These are phyloP conservation scores for Eilema sororculum DNA, from an alignment of 2,888 invertebrate genomes.

Conservation along the genomic window DNA sequence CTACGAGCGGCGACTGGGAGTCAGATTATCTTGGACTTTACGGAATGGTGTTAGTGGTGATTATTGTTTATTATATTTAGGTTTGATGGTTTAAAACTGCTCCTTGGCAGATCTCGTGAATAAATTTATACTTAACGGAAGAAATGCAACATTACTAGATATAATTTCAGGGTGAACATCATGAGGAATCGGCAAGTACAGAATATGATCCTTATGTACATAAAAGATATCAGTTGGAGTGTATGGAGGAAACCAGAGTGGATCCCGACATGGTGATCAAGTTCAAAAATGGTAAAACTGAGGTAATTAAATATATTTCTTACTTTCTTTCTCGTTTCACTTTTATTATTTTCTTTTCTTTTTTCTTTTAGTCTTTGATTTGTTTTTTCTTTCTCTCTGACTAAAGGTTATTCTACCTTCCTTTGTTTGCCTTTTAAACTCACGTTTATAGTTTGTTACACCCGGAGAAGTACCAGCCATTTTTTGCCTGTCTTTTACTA, in stretches of 20 bases:
- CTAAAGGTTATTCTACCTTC: too few relatives aligned
- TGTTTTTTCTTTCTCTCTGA: too few relatives aligned
- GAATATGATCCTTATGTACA: background rate
- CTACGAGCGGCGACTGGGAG: conserved; percentile 9
- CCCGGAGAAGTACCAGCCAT: too few relatives aligned
- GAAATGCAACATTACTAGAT: background rate
- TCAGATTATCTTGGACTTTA: conserved; percentile 10
- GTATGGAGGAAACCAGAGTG: conserved; percentile 58
- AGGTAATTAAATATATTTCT: conserved; percentile 21
- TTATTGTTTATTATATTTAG: conserved; percentile 10
- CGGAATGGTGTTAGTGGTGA: conserved; percentile 17
- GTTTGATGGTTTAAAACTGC: background rate
- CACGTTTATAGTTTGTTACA: too few relatives aligned
- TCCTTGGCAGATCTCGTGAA: background rate
- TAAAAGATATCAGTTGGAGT: conserved; percentile 53
- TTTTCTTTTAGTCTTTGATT: too few relatives aligned
- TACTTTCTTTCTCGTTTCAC: too few relatives aligned
- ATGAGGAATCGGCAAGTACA: background rate
- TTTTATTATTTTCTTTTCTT: background rate
- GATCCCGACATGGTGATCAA: conserved; percentile 47
- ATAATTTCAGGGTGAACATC: background rate
- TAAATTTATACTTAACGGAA: background rate
- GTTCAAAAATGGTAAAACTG: conserved; percentile 52
- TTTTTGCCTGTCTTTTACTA: too few relatives aligned
- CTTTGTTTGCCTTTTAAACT: too few relatives aligned